These are phyloP conservation scores for Megalops atlanticus DNA, from an alignment of 2,113 vertebrate species.

Conservation along the genomic window DNA sequence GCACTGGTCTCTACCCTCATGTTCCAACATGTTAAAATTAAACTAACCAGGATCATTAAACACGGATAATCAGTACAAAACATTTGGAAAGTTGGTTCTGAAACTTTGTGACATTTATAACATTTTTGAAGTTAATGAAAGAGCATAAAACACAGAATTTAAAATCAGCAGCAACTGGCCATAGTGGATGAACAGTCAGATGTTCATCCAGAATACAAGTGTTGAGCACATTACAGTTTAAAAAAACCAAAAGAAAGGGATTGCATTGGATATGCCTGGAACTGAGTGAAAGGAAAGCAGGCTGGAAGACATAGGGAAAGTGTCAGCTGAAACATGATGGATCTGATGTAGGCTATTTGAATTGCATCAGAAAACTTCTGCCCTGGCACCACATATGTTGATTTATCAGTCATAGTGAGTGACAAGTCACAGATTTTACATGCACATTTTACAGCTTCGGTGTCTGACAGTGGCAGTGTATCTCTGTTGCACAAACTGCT, in stretches of 20 bases:
- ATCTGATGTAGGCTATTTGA: not conserved
- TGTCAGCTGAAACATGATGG: slow-evolving; percentile 13
- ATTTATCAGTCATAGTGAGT: slow-evolving; percentile 17
- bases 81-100: not conserved
- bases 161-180: not conserved
- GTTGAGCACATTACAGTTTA: not conserved
- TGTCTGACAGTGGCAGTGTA: slow-evolving; percentile 1
- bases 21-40: slow-evolving; percentile 14
- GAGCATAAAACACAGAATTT: not conserved
- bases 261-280: not conserved
- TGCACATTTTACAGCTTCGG: not conserved
- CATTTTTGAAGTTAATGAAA: not conserved
- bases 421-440: slow-evolving; percentile 12
- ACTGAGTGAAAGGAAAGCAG: not conserved
- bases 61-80: not conserved
- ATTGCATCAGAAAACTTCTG: slow-evolving; percentile 1
- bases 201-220: no score
- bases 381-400: not conserved
- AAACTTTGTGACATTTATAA: no score
- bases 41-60: slow-evolving; percentile 17
- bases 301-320: not conserved
- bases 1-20: slow-evolving; percentile 10
- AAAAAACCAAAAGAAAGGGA: not conserved
- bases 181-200: not conserved
- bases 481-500: not conserved